These are phyloP conservation scores for Drosophila rubida DNA, from an alignment of 2,888 invertebrate genomes.

Conservation along the genomic window DNA sequence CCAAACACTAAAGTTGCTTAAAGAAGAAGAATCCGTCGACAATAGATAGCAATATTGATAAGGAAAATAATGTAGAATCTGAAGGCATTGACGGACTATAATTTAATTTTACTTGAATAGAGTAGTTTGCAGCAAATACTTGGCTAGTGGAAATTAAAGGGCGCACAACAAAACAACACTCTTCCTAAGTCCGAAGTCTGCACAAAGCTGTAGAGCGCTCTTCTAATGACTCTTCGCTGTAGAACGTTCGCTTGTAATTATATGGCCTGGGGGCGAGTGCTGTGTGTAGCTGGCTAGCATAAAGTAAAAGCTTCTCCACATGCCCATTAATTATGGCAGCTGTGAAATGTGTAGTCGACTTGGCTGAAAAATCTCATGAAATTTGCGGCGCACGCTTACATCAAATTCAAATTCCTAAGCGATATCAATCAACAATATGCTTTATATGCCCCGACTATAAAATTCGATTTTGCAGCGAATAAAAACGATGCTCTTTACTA, in stretches of 20 bases:
- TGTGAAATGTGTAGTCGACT: slow-evolving; percentile 51
- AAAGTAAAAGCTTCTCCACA: slow-evolving; percentile 28
- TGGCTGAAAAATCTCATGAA: slow-evolving; percentile 58
- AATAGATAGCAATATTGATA: too few relatives aligned
- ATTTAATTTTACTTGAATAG: too few relatives aligned
- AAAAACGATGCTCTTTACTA: neutral
- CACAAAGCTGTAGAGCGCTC: slow-evolving; percentile 13
- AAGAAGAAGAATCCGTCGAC: too few relatives aligned
- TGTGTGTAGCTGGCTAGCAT: neutral
- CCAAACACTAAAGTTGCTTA: too few relatives aligned
- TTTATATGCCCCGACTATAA: slow-evolving; percentile 55
- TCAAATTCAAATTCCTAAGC: slow-evolving; percentile 59
- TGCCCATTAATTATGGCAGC: slow-evolving; percentile 62
- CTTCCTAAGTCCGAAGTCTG: slow-evolving; percentile 7
- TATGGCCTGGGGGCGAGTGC: slow-evolving; percentile 31
- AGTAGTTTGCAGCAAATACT: too few relatives aligned
- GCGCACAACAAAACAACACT: neutral
- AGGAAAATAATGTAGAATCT: too few relatives aligned
- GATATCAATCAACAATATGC: slow-evolving; percentile 70
- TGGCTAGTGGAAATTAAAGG: neutral
- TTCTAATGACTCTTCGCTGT: slow-evolving; percentile 22
- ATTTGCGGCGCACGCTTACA: slow-evolving; percentile 57
- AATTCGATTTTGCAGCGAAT: slow-evolving; percentile 56
- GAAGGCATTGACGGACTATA: too few relatives aligned
- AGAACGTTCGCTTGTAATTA: slow-evolving; percentile 47